These are phyloP conservation scores for Drosophila bipectinata DNA, from an alignment of 1,140 invertebrate species.

Conservation along the genomic window DNA sequence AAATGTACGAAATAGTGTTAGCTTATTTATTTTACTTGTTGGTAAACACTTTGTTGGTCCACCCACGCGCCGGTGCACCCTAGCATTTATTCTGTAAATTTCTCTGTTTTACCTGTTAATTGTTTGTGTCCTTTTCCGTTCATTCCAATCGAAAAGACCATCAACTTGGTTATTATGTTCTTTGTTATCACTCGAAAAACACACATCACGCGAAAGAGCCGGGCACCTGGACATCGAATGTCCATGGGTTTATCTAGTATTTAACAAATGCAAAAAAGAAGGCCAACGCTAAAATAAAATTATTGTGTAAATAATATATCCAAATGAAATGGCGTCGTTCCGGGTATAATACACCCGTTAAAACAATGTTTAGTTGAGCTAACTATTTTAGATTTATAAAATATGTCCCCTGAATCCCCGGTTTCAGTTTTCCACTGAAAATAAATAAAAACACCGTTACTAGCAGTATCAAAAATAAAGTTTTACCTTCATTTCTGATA, in stretches of 20 bases:
- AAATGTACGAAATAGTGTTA: conserved; percentile 42
- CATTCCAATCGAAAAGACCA: conserved; percentile 23
- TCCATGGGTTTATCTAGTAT: background rate
- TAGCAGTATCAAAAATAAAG: conserved; percentile 3
- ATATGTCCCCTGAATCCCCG: conserved; percentile 8
- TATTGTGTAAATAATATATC: conserved; percentile 29
- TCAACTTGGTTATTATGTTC: conserved; percentile 8
- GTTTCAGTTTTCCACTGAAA: conserved; percentile 37
- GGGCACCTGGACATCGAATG: background rate
- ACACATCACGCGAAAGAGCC: conserved; percentile 11
- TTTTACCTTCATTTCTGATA: background rate
- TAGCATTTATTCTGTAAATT: conserved; percentile 58
- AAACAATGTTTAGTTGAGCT: conserved; percentile 29
- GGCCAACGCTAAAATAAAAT: conserved; percentile 26
- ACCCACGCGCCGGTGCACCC: conserved; percentile 19
- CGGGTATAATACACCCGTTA: conserved; percentile 12
- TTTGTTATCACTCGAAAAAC: conserved; percentile 16
- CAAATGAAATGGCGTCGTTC: conserved; percentile 1
- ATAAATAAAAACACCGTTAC: conserved; percentile 37
- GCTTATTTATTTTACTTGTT: conserved; percentile 66
- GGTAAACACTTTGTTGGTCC: conserved; percentile 43
- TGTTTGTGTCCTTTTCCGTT: conserved; percentile 43
- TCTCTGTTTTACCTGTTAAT: conserved; percentile 66
- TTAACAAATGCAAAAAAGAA: conserved; percentile 4
- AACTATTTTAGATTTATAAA: conserved; percentile 26